phyloP scores from a whole-genome alignment of 1,140 invertebrate genomes.

The Hyles euphorbiae region DNA sequence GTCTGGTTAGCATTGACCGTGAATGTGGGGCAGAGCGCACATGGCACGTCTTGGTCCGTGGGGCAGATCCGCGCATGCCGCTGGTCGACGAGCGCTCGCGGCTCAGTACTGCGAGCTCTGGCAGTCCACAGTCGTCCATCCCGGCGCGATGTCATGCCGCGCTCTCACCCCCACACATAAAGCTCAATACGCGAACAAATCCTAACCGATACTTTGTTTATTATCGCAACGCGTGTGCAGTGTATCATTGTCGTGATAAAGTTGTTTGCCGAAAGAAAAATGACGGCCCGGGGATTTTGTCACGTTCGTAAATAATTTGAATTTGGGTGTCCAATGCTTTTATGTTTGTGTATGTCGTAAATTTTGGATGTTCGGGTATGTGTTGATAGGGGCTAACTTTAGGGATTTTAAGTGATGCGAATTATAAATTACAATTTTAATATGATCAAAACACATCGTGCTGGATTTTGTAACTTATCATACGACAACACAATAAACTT shows the following conservation, averaged over 20 bases:
- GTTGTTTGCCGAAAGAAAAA: constrained; percentile 38
- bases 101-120: constrained; percentile 8
- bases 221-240: constrained; percentile 31
- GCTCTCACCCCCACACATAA: constrained; percentile 25
- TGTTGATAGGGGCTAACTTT: background rate
- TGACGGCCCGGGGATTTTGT: constrained; percentile 45
- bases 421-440: too few species aligned
- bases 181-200: constrained; percentile 28
- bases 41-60: constrained; percentile 21
- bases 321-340: constrained; percentile 53
- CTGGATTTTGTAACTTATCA: too few species aligned
- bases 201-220: constrained; percentile 1
- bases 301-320: constrained; percentile 61
- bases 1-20: constrained; percentile 59
- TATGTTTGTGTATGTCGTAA: constrained; percentile 53
- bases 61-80: constrained; percentile 52
- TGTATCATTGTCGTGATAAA: constrained; percentile 24
- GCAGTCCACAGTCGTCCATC: constrained; percentile 51
- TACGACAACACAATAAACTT: too few species aligned
- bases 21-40: constrained; percentile 27
- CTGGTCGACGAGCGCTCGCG: constrained; percentile 20
- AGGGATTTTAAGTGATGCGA: too few species aligned
- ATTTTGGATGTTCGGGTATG: constrained; percentile 30
- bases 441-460: too few species aligned
- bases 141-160: constrained; percentile 50